Conservation (phyloP, 2,797 vertebrate species). For the Picus viridis region DNA sequence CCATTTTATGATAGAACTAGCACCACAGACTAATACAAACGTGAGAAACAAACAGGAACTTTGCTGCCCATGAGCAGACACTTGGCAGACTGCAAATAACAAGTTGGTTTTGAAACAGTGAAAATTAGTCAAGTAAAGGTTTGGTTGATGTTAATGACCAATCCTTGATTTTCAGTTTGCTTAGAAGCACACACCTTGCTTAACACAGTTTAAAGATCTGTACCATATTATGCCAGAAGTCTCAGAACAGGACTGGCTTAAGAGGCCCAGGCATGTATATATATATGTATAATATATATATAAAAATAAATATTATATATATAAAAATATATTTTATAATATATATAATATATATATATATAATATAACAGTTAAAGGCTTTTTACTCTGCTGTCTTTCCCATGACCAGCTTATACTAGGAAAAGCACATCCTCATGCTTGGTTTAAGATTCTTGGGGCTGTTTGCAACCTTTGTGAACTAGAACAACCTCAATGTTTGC, state of each 20-base stretch:
- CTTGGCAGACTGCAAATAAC: background rate
- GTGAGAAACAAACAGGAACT: background rate
- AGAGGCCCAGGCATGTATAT: background rate
- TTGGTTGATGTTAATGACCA: background rate
- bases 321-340: no score
- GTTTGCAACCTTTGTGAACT: background rate
- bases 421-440: background rate
- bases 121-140: background rate
- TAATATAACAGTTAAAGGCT: background rate
- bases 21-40: background rate
- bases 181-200: background rate
- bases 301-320: no score
- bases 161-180: background rate
- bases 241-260: background rate
- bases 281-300: no score
- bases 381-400: background rate
- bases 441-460: background rate
- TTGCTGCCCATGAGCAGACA: background rate
- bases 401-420: background rate
- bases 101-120: background rate
- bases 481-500: background rate
- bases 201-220: background rate
- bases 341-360: no score
- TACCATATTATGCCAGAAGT: background rate
- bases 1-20: background rate